Evolutionary conservation across 2,113 vertebrate species (phyloP).

Genomic region (Arenaria interpres): DNA sequence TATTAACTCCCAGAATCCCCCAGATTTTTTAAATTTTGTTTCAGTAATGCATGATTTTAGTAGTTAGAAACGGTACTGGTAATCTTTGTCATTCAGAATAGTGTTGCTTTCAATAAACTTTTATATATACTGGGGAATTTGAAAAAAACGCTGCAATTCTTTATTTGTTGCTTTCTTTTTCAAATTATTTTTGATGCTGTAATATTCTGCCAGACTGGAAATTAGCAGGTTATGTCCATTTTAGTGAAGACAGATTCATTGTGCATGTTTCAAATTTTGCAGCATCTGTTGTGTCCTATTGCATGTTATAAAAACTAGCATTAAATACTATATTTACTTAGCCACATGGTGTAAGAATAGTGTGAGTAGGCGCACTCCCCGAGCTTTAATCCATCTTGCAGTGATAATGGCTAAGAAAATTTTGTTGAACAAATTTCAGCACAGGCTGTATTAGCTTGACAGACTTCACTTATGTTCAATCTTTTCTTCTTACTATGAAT

Average conservation of each 20-base stretch:
- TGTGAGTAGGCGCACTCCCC: neutral
- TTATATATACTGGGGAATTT: neutral
- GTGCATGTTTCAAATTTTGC: neutral
- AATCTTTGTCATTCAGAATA: neutral
- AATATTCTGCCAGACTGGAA: neutral
- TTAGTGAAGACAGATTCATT: neutral
- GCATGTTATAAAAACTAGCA: neutral
- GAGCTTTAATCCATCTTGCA: neutral
- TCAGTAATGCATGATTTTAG: neutral
- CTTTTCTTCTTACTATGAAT: neutral
- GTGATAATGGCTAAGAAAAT: neutral
- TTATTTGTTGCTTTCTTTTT: neutral
- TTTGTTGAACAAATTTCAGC: neutral
- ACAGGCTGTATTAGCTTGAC: neutral
- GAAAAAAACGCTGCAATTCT: neutral
- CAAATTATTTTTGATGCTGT: neutral
- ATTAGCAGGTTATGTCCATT: neutral
- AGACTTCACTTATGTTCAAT: neutral
- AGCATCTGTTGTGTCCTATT: constrained; percentile 27
- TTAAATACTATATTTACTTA: neutral
- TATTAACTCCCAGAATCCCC: neutral
- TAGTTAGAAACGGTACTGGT: neutral
- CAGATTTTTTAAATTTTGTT: neutral
- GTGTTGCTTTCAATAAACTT: neutral
- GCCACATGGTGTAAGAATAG: neutral